Percentiles rank a stretch among this genome's conserved stretches.
Conservation (phyloP, 2,888 invertebrate species). For the Heliconius erato region DNA sequence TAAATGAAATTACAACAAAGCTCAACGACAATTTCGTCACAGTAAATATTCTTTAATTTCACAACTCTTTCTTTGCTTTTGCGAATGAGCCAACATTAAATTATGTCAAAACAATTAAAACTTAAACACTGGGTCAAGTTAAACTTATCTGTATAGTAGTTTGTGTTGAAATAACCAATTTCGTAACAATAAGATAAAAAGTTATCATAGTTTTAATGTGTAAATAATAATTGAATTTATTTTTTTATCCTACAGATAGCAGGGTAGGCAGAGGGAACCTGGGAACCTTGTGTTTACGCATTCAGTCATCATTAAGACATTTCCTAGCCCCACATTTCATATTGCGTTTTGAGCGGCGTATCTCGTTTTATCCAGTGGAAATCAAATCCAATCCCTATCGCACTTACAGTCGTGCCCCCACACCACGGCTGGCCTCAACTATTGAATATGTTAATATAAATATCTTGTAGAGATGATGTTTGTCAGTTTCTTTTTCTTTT, state of each 20-base stretch:
- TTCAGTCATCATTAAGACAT: too few species aligned
- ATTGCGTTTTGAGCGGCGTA: too few species aligned
- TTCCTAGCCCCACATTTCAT: too few species aligned
- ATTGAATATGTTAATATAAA: too few species aligned
- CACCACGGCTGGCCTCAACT: too few species aligned
- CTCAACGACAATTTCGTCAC: background rate
- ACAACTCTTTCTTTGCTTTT: constrained; percentile 31
- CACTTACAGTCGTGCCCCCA: too few species aligned
- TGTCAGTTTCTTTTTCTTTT: background rate
- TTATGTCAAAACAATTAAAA: constrained; percentile 40
- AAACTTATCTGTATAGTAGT: constrained; percentile 39
- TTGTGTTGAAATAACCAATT: constrained; percentile 32
- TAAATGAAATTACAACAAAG: constrained; percentile 14
- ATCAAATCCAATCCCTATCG: too few species aligned
- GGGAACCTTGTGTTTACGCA: too few species aligned
- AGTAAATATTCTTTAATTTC: constrained; percentile 13
- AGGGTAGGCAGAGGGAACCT: too few species aligned
- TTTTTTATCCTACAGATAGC: too few species aligned
- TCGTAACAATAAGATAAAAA: constrained; percentile 23
- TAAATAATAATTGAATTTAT: constrained; percentile 4
- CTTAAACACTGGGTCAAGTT: constrained; percentile 37
- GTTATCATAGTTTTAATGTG: background rate
- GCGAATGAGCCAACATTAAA: constrained; percentile 28
- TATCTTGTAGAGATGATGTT: background rate
- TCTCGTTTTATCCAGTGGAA: too few species aligned